Evolutionary conservation across 2,888 invertebrate genomes (phyloP), one percentile per base, ranked within the genome.

Genomic region (Spilosoma lubricipeda): DNA sequence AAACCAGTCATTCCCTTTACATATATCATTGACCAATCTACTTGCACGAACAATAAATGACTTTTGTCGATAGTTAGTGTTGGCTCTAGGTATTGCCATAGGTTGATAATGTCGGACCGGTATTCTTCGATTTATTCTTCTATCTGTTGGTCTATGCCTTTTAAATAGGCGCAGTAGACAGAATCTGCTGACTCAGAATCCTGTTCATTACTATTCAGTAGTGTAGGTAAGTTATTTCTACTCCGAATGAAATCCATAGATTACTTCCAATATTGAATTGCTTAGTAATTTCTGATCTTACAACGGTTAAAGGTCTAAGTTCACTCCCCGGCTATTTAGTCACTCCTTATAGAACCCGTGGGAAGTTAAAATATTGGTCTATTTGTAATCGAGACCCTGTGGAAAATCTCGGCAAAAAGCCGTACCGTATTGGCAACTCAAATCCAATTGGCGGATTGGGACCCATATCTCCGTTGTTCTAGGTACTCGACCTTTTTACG

Each of bases 401-500:
- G 65, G 67, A 39, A 73, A 73, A 70, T 65, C 69, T 69, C 67
- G 15, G n/a, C 74, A 82, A 73, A 72, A 56, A 73, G 64, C 67
- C 64, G 48, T 76, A 76, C 71, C 52, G 36, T 71, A 72, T 75
- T 72, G 70, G 76, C 39, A 75, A 73, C 74, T 77, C 72, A 72
- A 77, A 80, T 80, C 52, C 72, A 83, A 81, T 80, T 75, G 73
- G 70, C 69, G 68, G 71, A 74, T 73, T 56, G 83, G 76, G 78
- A 82, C 72, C 73, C 75, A 65, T 69, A 73, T 76, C 33, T 20
- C 52, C 48, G 23, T 69, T 73, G 76, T 73, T 73, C 67, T 73
- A 71, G 67, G 68, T 42, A 73, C 59, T 71, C 65, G 36, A 80
- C 83, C 73, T 72, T 80, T 81, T 80, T 83, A 83, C 78, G 70